A percentile compares a stretch with the other conserved stretches of the same genome.
Evolutionary conservation across 2,797 vertebrate genomes (phyloP).

Genomic region (Moxostoma hubbsi): DNA sequence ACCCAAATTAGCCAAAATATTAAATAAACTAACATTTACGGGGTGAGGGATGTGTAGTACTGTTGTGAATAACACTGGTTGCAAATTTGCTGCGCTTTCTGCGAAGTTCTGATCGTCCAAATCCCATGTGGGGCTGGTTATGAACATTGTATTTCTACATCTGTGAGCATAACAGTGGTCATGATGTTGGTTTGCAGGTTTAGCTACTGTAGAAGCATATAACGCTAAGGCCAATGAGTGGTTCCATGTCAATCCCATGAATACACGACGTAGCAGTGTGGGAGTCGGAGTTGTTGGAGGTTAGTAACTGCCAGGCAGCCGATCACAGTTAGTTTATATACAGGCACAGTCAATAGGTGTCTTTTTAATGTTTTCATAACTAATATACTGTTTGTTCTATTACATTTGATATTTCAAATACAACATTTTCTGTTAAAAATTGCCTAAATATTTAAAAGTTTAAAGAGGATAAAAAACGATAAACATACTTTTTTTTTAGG

Average conservation of each 20-base stretch:
- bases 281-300: constrained; percentile 95
- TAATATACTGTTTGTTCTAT: constrained; percentile 1
- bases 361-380: background rate
- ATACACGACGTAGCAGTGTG: constrained; percentile 94
- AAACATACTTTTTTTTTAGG: constrained; percentile 72
- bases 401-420: background rate
- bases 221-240: constrained; percentile 96
- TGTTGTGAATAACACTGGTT: no score
- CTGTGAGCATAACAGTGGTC: background rate
- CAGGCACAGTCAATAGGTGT: background rate
- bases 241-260: constrained; percentile 96
- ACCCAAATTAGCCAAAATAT: no score
- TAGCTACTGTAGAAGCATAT: constrained; percentile 95
- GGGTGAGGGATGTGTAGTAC: no score
- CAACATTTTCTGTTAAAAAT: no score
- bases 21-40: no score
- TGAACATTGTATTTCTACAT: no score
- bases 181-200: constrained; percentile 72
- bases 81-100: no score
- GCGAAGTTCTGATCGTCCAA: no score
- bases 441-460: no score
- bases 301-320: constrained; percentile 64
- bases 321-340: background rate
- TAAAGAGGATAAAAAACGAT: background rate
- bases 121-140: no score